Evolutionary conservation across 1,140 invertebrate species (phyloP).

Genomic region (Periplaneta americana): DNA sequence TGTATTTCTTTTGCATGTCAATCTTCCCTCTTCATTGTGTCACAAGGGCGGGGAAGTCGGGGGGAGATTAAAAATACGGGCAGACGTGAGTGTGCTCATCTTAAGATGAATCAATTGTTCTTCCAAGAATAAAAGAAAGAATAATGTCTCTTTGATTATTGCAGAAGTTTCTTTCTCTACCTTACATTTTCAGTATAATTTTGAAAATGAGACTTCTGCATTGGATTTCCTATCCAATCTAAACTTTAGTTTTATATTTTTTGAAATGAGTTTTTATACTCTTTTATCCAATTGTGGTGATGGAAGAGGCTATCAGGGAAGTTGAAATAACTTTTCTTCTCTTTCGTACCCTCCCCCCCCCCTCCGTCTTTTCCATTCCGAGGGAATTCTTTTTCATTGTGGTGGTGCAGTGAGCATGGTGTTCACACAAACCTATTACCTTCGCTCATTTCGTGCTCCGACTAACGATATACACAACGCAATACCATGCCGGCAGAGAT

Average conservation of each 20-base stretch:
- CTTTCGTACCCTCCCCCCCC: no score
- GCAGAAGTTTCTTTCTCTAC: neutral
- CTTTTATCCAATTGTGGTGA: neutral
- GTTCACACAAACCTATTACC: neutral
- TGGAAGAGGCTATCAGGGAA: neutral
- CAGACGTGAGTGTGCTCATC: neutral
- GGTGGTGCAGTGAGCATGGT: neutral
- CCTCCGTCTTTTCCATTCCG: neutral
- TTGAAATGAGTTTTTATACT: neutral
- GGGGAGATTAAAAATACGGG: neutral
- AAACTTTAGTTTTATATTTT: neutral
- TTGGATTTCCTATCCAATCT: neutral
- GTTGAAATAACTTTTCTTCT: neutral
- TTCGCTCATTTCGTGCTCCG: no score
- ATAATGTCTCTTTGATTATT: neutral
- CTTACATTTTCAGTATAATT: neutral
- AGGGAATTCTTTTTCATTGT: neutral
- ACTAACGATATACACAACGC: no score
- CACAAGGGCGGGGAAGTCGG: neutral
- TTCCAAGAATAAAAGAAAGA: neutral
- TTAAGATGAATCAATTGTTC: neutral
- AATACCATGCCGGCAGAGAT: no score
- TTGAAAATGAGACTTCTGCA: neutral
- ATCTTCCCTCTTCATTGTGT: neutral
- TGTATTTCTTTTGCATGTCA: no score